phyloP scores from a whole-genome alignment of 1,140 invertebrate species.

The Zaprionus africanus region DNA sequence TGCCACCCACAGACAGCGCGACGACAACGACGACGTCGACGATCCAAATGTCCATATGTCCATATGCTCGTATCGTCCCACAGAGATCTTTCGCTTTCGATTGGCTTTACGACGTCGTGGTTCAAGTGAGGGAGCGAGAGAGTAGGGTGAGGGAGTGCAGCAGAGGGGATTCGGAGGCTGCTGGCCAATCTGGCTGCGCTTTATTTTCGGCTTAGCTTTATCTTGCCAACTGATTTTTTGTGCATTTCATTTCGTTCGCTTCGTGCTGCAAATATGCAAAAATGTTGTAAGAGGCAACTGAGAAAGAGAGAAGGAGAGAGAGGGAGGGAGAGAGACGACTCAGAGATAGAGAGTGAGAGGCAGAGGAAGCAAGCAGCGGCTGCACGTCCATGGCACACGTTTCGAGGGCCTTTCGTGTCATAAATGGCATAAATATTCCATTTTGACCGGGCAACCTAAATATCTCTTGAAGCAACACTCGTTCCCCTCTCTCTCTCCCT shows the following conservation, averaged over 20 bases:
- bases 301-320: neutral
- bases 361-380: neutral
- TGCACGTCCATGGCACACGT: constrained; percentile 61
- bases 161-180: neutral
- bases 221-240: constrained; percentile 64
- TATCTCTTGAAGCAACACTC: constrained; percentile 44
- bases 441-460: constrained; percentile 79
- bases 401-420: constrained; percentile 80
- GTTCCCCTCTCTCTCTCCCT: constrained; percentile 9
- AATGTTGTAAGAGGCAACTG: constrained; percentile 52
- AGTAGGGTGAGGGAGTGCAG: neutral
- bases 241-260: constrained; percentile 66
- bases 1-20: constrained; percentile 69
- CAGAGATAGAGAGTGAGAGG: neutral
- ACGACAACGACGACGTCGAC: constrained; percentile 16
- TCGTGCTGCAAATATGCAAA: constrained; percentile 81
- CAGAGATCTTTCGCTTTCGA: constrained; percentile 76
- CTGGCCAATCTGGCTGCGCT: constrained; percentile 47
- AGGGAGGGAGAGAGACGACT: neutral
- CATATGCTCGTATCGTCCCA: constrained; percentile 55
- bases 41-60: constrained; percentile 73
- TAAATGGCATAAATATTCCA: constrained; percentile 83
- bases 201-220: constrained; percentile 63
- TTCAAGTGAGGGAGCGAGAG: neutral
- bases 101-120: constrained; percentile 61